A percentile compares a stretch with the other conserved stretches of the same genome.
Conservation (phyloP, 1,140 invertebrate genomes). For the Eumaeus atala region DNA sequence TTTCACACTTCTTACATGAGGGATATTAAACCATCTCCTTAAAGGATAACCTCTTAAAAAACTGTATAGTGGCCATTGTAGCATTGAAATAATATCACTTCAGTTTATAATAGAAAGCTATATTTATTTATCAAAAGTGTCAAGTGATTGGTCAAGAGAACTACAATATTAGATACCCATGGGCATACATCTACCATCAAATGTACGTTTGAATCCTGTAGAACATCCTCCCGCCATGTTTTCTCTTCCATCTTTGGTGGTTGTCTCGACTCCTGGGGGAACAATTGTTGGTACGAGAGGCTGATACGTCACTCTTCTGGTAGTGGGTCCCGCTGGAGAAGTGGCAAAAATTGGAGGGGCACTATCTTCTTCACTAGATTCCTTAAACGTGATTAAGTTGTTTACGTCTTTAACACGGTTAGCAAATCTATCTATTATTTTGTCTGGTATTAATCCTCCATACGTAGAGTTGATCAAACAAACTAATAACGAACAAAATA, state of each 20-base stretch:
- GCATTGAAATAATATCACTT: no score
- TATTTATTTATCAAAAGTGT: no score
- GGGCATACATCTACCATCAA: constrained; percentile 48
- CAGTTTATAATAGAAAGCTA: no score
- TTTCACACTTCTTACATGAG: no score
- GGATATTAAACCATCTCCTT: no score
- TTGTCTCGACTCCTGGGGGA: constrained; percentile 6
- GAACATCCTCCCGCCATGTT: constrained; percentile 41
- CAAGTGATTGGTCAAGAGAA: no score
- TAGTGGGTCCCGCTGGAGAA: not conserved
- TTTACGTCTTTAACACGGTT: not conserved
- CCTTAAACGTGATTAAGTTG: not conserved
- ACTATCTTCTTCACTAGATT: not conserved
- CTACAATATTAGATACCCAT: not conserved
- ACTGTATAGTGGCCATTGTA: no score
- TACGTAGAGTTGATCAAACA: not conserved
- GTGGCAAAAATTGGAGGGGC: not conserved
- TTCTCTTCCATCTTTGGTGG: constrained; percentile 35
- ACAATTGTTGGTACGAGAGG: not conserved
- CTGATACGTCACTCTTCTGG: not conserved
- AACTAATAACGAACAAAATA: not conserved
- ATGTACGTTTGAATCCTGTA: constrained; percentile 34
- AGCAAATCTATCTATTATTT: not conserved
- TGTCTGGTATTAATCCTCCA: not conserved
- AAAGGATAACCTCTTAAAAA: no score